Conservation (phyloP, 2,888 invertebrate genomes). For the Agrilus cyanescens region DNA sequence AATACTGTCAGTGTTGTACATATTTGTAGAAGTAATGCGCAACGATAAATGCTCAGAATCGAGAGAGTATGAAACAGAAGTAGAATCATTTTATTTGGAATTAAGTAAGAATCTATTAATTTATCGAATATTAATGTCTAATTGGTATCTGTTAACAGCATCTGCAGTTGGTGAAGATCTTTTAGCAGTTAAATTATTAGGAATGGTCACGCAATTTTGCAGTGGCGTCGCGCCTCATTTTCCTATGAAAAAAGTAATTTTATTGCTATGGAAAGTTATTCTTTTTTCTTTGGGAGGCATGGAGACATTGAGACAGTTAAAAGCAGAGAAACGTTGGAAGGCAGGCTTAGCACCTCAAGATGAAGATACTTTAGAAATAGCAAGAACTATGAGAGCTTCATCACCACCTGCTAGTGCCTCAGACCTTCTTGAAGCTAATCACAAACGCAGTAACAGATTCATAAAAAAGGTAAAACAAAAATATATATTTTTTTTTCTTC, state of each 20-base stretch:
- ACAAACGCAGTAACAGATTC: constrained; percentile 58
- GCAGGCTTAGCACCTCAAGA: constrained; percentile 63
- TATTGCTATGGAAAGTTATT: constrained; percentile 91
- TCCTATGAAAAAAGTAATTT: constrained; percentile 95
- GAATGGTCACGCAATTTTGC: constrained; percentile 95
- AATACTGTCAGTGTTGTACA: constrained; percentile 86
- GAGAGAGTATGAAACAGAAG: constrained; percentile 35
- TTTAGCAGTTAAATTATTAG: constrained; percentile 76
- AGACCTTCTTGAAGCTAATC: constrained; percentile 76
- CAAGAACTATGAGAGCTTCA: constrained; percentile 85
- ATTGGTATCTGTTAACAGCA: constrained; percentile 21
- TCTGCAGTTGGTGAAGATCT: constrained; percentile 65
- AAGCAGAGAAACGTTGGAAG: constrained; percentile 54
- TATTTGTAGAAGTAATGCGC: constrained; percentile 89
- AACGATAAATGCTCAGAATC: constrained; percentile 45
- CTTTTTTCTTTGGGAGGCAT: constrained; percentile 88
- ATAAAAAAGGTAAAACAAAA: constrained; percentile 46
- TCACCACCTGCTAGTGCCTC: constrained; percentile 90
- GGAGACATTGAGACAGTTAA: constrained; percentile 65
- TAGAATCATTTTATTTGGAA: constrained; percentile 47
- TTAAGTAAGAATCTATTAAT: constrained; percentile 32
- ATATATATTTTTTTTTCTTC: constrained; percentile 19
- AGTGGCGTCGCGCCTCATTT: constrained; percentile 93
- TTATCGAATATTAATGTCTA: background rate
- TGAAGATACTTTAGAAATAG: constrained; percentile 93